A percentile compares a stretch with the other conserved stretches of the same genome.
Conservation (phyloP, 2,888 invertebrate species). For the Dorcus hopei region DNA sequence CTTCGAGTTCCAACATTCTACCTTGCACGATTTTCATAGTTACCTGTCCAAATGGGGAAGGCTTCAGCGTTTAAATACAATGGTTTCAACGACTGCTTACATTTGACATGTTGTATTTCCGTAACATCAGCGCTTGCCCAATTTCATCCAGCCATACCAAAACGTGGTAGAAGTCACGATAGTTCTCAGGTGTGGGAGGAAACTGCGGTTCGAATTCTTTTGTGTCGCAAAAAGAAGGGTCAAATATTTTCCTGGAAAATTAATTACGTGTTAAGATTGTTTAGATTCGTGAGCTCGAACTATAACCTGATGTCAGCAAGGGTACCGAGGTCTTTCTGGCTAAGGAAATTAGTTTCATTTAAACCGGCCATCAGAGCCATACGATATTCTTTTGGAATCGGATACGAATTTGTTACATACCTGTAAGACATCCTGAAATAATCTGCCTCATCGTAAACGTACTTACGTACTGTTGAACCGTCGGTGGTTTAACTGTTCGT, state of each 20-base stretch:
- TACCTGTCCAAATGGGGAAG: constrained; percentile 1
- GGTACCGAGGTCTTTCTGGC: not conserved
- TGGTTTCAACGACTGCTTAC: not conserved
- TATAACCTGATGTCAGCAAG: not conserved
- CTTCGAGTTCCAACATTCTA: constrained; percentile 49
- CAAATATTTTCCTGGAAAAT: constrained; percentile 40
- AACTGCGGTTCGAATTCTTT: not conserved
- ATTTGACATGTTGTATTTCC: constrained; percentile 32
- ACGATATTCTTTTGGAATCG: constrained; percentile 23
- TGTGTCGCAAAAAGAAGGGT: constrained; percentile 36
- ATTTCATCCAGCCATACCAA: constrained; percentile 64
- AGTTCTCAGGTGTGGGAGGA: constrained; percentile 47
- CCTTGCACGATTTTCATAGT: constrained; percentile 26
- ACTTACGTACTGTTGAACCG: not conserved
- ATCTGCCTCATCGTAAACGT: not conserved
- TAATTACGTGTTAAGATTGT: not conserved
- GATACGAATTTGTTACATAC: constrained; percentile 14
- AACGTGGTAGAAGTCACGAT: constrained; percentile 54
- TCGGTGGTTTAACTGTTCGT: not conserved
- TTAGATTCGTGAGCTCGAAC: not conserved
- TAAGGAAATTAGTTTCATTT: not conserved
- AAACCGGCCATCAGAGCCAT: constrained; percentile 22
- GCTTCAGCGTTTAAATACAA: no score
- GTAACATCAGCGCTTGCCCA: constrained; percentile 44
- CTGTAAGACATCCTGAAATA: not conserved